Evolutionary conservation across 2,797 vertebrate genomes (phyloP).

Genomic region (Anguilla megastoma): DNA sequence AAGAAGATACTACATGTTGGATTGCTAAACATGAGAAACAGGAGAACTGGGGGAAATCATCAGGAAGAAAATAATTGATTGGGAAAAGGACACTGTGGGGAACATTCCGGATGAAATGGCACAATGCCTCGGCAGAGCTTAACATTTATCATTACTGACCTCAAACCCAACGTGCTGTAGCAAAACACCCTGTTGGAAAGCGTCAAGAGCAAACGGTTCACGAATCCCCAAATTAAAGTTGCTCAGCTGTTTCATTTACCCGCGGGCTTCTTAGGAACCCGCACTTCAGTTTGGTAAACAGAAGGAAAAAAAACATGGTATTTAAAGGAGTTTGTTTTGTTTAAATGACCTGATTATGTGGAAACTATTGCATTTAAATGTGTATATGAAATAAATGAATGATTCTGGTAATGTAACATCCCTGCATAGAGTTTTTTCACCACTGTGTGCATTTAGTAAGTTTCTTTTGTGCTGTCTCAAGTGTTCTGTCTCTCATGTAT

Average conservation of each 20-base stretch:
- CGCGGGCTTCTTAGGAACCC: neutral
- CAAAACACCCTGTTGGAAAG: neutral
- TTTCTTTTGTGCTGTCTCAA: neutral
- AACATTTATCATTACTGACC: constrained; percentile 19
- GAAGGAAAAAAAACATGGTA: neutral
- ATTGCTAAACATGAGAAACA: neutral
- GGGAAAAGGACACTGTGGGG: neutral
- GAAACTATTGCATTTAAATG: constrained; percentile 22
- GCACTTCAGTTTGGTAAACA: neutral
- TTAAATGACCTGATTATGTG: constrained; percentile 12
- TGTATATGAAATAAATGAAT: constrained; percentile 26
- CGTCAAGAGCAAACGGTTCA: neutral
- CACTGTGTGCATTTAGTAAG: neutral
- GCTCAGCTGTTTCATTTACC: neutral
- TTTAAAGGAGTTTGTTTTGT: constrained; percentile 20
- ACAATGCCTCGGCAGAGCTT: neutral
- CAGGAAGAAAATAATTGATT: neutral
- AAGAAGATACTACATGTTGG: neutral
- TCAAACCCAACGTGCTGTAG: neutral
- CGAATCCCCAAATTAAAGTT: neutral
- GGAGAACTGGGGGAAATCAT: neutral
- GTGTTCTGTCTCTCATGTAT: neutral
- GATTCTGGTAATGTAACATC: constrained; percentile 14
- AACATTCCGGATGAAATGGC: neutral
- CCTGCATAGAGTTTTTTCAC: neutral